A percentile compares a stretch with the other conserved stretches of the same genome.
Evolutionary conservation across 2,888 invertebrate species (phyloP).

Genomic region (Desoria tigrina): DNA sequence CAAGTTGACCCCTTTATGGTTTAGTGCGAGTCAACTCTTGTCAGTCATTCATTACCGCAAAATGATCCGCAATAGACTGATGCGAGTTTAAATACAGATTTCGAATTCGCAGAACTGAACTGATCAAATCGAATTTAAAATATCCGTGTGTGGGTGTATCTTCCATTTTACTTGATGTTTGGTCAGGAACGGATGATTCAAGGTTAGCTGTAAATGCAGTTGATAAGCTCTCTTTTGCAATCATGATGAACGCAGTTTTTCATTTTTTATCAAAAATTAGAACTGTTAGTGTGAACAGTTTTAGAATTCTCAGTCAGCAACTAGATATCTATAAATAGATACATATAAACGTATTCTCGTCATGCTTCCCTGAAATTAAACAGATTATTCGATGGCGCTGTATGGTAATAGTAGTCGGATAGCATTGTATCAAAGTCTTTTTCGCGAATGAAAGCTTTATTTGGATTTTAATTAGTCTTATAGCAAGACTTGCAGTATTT

Average conservation of each 20-base stretch:
- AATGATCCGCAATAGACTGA: constrained; percentile 4
- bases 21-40: constrained; percentile 7
- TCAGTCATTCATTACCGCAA: constrained; percentile 8
- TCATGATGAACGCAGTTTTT: constrained; percentile 47
- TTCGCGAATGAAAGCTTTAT: too few species aligned
- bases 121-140: constrained; percentile 1
- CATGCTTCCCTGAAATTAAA: constrained; percentile 3
- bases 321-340: background rate
- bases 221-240: constrained; percentile 49
- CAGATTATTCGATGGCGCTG: too few species aligned
- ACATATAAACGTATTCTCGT: background rate
- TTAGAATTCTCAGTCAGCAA: constrained; percentile 7
- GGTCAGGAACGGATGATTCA: background rate
- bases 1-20: background rate
- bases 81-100: background rate
- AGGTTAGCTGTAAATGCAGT: constrained; percentile 22
- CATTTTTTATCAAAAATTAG: constrained; percentile 38
- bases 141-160: constrained; percentile 1
- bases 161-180: constrained; percentile 9
- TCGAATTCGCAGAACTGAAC: constrained; percentile 5
- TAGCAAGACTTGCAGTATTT: too few species aligned
- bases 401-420: too few species aligned
- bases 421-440: too few species aligned
- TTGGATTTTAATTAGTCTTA: too few species aligned
- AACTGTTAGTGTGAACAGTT: constrained; percentile 7